Evolutionary conservation across 2,888 invertebrate genomes (phyloP).

Genomic region (Troides aeacus): DNA sequence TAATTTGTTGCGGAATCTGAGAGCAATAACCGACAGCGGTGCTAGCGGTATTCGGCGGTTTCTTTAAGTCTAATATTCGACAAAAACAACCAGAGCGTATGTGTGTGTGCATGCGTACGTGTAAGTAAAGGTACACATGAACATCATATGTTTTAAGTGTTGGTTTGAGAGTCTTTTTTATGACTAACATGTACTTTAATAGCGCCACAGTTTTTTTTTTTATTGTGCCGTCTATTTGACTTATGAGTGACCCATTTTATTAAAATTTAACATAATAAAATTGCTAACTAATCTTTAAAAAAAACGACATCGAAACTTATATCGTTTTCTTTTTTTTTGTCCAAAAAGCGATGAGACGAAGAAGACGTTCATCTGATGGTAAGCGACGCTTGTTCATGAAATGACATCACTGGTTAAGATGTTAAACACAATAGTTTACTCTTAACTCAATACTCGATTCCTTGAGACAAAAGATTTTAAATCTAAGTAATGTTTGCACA

Average conservation of each 20-base stretch:
- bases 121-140: slow-evolving; percentile 42
- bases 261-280: neutral
- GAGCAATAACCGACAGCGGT: slow-evolving; percentile 76
- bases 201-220: slow-evolving; percentile 44
- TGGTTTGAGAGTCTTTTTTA: slow-evolving; percentile 60
- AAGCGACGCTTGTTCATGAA: no score
- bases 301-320: no score
- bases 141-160: slow-evolving; percentile 49
- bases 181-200: slow-evolving; percentile 66
- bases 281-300: no score
- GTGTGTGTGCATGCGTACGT: slow-evolving; percentile 42
- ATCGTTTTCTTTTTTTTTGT: no score
- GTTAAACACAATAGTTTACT: no score
- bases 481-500: no score
- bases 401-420: no score
- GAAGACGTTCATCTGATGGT: no score
- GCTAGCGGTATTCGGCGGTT: slow-evolving; percentile 78
- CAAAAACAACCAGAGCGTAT: slow-evolving; percentile 63
- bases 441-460: no score
- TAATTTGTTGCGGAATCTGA: slow-evolving; percentile 80
- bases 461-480: no score
- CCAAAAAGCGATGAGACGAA: no score
- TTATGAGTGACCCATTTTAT: neutral
- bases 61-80: slow-evolving; percentile 72
- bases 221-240: neutral